Base-by-base conservation (phyloP, 2,113 vertebrate genomes). In the Cephalopterus ornatus region DNA sequence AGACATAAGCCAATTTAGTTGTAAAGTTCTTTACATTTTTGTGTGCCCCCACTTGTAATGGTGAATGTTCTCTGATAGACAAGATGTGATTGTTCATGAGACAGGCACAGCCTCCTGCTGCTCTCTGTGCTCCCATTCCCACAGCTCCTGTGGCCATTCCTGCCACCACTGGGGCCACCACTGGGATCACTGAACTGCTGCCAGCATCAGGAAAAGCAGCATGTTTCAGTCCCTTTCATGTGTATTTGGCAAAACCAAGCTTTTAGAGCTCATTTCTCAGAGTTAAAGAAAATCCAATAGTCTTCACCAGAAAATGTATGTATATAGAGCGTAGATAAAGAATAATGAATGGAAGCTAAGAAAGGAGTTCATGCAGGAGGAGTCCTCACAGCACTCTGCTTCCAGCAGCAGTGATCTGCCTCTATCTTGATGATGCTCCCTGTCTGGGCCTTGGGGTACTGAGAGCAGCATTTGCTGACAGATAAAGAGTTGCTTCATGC, bases 401-500 rank as follows among this genome's bases (percentile, higher is more conserved):
- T 66, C 39, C 42, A 85, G 59, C 63, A 74, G 24, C 32, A 71
- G 24, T 8, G 42, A n/a, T 73, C n/a, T 55, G 32, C 35, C 21
- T 61, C 27, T 18, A 0, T 19, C 11, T 35, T 44, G 41, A 21
- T 39, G 28, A 37, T 8, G 12, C 11, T 47, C 26, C 0, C 0
- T 52, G 7, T 68, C 39, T 56, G 49, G 35, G 41, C 6, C 30
- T 33, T 50, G 20, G 4, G 32, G 32, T n/a, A 50, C 11, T 21
- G 12, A 56, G 14, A 61, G 22, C n/a, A 89, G n/a, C 1, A 0
- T 61, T 73, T 16, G 2, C 50, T 88, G 9, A 20, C 35, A 26
- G 30, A 18, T 74, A 11, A 81, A 55, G 24, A 30, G 41, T 11
- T 59, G 5, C 46, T 77, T 71, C 44, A 6, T 66, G 46, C 4